Conservation (phyloP, 2,797 vertebrate genomes). For the Sphaeramia orbicularis region DNA sequence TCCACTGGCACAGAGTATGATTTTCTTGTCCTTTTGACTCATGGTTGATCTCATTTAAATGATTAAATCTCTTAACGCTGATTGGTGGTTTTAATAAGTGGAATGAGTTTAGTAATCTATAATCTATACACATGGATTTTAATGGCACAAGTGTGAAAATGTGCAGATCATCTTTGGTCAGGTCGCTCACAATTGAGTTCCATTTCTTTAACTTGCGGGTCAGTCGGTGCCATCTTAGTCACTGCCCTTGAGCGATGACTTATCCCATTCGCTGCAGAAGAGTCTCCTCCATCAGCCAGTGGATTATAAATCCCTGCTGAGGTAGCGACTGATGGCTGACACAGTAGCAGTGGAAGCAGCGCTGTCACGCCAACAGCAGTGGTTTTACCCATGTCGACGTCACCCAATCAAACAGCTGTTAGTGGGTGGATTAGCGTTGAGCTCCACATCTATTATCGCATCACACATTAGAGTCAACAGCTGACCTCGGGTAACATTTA, state of each 20-base stretch:
- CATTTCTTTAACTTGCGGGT: slow-evolving; percentile 20
- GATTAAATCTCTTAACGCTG: too few relatives aligned
- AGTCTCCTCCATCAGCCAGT: slow-evolving; percentile 46
- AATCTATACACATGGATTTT: slow-evolving; percentile 10
- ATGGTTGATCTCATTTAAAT: too few relatives aligned
- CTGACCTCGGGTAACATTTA: slow-evolving; percentile 15
- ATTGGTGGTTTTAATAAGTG: too few relatives aligned
- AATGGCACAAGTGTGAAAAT: too few relatives aligned
- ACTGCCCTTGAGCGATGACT: slow-evolving; percentile 7
- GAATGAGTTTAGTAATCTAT: too few relatives aligned
- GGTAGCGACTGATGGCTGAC: slow-evolving; percentile 31
- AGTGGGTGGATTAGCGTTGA: slow-evolving; percentile 48
- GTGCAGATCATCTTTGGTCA: slow-evolving; percentile 20
- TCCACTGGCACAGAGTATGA: too few relatives aligned
- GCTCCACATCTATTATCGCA: slow-evolving; percentile 7
- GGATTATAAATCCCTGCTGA: slow-evolving; percentile 50
- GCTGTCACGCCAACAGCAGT: slow-evolving; percentile 56
- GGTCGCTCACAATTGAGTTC: slow-evolving; percentile 21
- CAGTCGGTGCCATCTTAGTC: slow-evolving; percentile 17
- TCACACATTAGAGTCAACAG: background rate
- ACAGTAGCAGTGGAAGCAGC: slow-evolving; percentile 26
- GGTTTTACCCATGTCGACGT: slow-evolving; percentile 33
- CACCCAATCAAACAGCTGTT: slow-evolving; percentile 55
- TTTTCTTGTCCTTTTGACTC: too few relatives aligned
- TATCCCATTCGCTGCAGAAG: slow-evolving; percentile 19